Conservation (phyloP, 2,888 invertebrate species). For the Orgyia antiqua region DNA sequence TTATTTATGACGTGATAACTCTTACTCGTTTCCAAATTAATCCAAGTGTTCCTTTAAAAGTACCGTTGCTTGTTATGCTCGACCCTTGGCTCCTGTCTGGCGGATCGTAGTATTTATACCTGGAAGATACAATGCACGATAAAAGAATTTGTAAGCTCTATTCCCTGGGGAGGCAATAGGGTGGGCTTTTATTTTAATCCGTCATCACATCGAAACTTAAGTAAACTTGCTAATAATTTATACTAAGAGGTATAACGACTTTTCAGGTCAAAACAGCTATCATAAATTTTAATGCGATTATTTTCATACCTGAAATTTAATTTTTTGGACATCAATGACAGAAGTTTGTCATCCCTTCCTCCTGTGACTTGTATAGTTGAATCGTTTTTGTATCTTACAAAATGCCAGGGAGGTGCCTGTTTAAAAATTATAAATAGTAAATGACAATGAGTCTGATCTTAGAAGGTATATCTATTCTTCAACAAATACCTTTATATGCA, state of each 20-base stretch:
- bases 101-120: slow-evolving; percentile 84
- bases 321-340: slow-evolving; percentile 80
- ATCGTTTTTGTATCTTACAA: slow-evolving; percentile 81
- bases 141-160: too few relatives aligned
- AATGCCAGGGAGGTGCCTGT: slow-evolving; percentile 87
- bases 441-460: too few relatives aligned
- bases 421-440: too few relatives aligned
- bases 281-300: neutral
- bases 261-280: neutral
- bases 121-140: slow-evolving; percentile 34
- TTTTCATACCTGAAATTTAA: slow-evolving; percentile 81
- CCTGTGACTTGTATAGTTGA: slow-evolving; percentile 79
- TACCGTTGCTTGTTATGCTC: slow-evolving; percentile 79
- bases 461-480: too few relatives aligned
- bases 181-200: too few relatives aligned
- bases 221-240: too few relatives aligned
- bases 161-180: too few relatives aligned
- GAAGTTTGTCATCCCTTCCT: slow-evolving; percentile 84
- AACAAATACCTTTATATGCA: too few relatives aligned
- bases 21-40: slow-evolving; percentile 83
- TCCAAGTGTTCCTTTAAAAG: slow-evolving; percentile 85
- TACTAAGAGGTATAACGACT: too few relatives aligned
- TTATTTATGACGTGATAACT: too few relatives aligned
- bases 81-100: slow-evolving; percentile 86
- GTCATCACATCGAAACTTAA: too few relatives aligned